Conservation (phyloP, 1,140 invertebrate species). For the Brachionus calyciflorus region DNA sequence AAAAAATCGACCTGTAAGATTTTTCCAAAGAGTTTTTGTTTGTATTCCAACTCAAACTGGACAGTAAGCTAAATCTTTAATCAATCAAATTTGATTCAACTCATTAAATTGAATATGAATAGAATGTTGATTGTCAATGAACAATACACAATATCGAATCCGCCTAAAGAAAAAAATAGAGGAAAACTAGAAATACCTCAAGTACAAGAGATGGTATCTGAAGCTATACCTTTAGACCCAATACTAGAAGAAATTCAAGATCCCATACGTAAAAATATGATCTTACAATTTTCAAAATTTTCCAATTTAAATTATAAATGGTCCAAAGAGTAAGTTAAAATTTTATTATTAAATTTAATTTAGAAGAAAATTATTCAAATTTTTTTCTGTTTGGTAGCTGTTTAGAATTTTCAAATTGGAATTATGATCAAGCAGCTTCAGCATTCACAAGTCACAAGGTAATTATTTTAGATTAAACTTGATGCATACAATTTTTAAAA, state of each 20-base stretch:
- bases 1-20: not conserved
- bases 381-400: not conserved
- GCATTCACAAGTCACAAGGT: conserved; percentile 2
- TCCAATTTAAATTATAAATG: conserved; percentile 30
- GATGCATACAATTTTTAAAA: not conserved
- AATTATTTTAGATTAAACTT: not conserved
- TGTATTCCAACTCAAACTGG: conserved; percentile 29
- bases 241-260: not conserved
- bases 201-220: not conserved
- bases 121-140: conserved; percentile 45
- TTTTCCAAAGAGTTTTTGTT: conserved; percentile 39
- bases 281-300: conserved; percentile 21
- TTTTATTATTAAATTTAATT: not conserved
- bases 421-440: not conserved
- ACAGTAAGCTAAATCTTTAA: not conserved
- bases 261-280: not conserved
- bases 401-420: conserved; percentile 21
- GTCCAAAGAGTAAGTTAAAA: conserved; percentile 31
- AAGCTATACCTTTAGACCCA: not conserved
- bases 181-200: not conserved
- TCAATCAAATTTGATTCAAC: too few relatives aligned
- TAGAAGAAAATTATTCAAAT: not conserved
- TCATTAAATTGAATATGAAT: too few relatives aligned
- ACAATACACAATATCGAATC: conserved; percentile 31
- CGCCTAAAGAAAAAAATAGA: not conserved